Evolutionary conservation across 2,113 vertebrate species (phyloP).

Genomic region (Gobius niger): DNA sequence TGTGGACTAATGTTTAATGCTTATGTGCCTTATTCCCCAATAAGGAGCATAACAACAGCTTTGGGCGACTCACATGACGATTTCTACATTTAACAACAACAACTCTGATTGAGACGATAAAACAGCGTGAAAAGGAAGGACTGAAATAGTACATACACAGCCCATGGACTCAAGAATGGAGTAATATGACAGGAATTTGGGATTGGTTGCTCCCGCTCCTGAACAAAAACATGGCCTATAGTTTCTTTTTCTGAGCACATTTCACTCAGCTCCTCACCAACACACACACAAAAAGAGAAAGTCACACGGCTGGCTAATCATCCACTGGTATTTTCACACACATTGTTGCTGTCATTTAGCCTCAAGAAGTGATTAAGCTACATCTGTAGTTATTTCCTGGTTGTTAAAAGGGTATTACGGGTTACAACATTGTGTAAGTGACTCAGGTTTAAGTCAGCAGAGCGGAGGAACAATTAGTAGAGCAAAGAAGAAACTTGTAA

Average conservation of each 20-base stretch:
- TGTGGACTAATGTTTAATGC: too few species aligned
- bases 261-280: constrained; percentile 48
- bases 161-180: constrained; percentile 19
- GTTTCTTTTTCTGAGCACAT: constrained; percentile 26
- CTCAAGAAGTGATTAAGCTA: constrained; percentile 20
- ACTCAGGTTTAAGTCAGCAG: constrained; percentile 26
- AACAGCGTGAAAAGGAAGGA: not conserved
- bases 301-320: constrained; percentile 50
- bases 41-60: not conserved
- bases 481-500: constrained; percentile 8
- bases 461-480: not conserved
- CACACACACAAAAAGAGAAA: constrained; percentile 37
- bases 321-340: constrained; percentile 28
- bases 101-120: not conserved
- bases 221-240: constrained; percentile 52
- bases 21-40: too few species aligned
- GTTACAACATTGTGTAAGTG: constrained; percentile 44
- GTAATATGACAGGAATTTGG: constrained; percentile 58
- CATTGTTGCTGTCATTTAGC: constrained; percentile 8
- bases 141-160: not conserved
- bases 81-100: not conserved
- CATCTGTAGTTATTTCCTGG: constrained; percentile 18
- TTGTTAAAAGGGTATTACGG: constrained; percentile 18
- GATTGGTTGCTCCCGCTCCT: constrained; percentile 31
- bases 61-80: not conserved